Conservation (phyloP, 2,113 vertebrate species). For the Rutilus rutilus region DNA sequence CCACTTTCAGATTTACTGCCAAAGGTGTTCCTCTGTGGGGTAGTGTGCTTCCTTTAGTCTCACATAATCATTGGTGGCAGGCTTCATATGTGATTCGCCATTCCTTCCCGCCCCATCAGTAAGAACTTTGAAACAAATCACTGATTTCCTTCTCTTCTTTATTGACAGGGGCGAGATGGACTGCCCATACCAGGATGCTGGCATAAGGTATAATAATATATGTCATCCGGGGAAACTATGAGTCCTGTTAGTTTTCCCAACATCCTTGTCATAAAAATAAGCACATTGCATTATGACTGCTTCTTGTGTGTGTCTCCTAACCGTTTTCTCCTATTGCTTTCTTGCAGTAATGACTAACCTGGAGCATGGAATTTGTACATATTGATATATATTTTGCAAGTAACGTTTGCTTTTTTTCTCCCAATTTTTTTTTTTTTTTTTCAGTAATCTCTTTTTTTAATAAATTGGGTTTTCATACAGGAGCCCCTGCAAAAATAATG, state of each 20-base stretch:
- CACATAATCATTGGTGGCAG: slow-evolving; percentile 22
- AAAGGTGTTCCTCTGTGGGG: neutral
- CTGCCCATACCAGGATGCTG: slow-evolving; percentile 94
- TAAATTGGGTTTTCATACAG: slow-evolving; percentile 83
- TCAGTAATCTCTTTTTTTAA: slow-evolving; percentile 86
- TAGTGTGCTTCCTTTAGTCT: neutral
- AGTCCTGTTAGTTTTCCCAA: neutral
- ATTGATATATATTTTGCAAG: slow-evolving; percentile 85
- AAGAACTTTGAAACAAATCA: neutral
- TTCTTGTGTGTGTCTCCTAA: slow-evolving; percentile 40
- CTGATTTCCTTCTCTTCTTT: slow-evolving; percentile 56
- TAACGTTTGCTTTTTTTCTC: slow-evolving; percentile 66
- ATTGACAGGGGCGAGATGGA: slow-evolving; percentile 88
- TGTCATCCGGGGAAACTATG: neutral
- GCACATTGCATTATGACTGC: slow-evolving; percentile 23
- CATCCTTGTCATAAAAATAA: neutral
- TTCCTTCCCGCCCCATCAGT: neutral
- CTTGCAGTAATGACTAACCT: slow-evolving; percentile 89
- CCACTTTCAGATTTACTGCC: neutral
- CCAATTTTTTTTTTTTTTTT: slow-evolving; percentile 73
- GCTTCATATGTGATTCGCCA: neutral
- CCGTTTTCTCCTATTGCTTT: slow-evolving; percentile 61
- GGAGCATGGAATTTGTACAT: slow-evolving; percentile 85
- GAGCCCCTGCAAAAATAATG: slow-evolving; percentile 24
- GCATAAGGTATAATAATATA: slow-evolving; percentile 86